A percentile compares a stretch with the other conserved stretches of the same genome.
These are phyloP conservation scores for Ciconia boyciana DNA, from an alignment of 2,113 vertebrate species.

Conservation along the genomic window DNA sequence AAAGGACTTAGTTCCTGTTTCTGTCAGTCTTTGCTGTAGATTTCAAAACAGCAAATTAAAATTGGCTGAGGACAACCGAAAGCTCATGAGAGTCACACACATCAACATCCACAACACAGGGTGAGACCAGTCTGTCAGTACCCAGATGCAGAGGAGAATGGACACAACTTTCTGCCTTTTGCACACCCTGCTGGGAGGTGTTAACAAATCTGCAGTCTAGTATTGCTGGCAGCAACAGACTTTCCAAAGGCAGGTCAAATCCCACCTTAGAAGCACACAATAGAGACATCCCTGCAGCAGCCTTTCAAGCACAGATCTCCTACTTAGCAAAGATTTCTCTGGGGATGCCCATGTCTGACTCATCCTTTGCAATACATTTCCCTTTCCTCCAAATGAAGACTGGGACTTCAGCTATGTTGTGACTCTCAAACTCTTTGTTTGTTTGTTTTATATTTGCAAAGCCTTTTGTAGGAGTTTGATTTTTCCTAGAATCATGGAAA, in stretches of 20 bases:
- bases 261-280: not conserved
- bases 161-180: not conserved
- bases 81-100: not conserved
- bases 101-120: not conserved
- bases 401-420: not conserved
- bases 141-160: not conserved
- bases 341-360: not conserved
- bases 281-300: not conserved
- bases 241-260: not conserved
- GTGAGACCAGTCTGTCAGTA: not conserved
- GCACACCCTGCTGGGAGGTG: not conserved
- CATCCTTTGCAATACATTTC: not conserved
- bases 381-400: not conserved
- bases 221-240: not conserved
- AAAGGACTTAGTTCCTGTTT: not conserved
- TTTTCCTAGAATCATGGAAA: slow-evolving; percentile 18
- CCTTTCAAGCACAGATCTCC: not conserved
- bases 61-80: not conserved
- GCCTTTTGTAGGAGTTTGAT: not conserved
- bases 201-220: not conserved
- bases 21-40: not conserved
- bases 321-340: not conserved
- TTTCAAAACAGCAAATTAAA: slow-evolving; percentile 1
- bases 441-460: not conserved
- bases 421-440: not conserved